These are phyloP conservation scores for Ginglymostoma cirratum DNA, from an alignment of 2,113 vertebrate genomes.

Conservation along the genomic window DNA sequence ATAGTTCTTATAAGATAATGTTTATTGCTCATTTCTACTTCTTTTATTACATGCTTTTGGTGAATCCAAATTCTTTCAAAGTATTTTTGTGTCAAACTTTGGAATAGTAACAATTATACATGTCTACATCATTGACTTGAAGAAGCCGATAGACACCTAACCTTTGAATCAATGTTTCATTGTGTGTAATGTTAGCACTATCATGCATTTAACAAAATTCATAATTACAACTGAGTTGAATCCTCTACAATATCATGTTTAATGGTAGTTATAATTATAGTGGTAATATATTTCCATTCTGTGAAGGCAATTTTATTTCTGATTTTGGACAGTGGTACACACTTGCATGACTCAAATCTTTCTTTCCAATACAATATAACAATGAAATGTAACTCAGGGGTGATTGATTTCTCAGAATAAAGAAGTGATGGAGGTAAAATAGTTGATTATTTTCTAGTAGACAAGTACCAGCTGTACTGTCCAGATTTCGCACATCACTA, in stretches of 20 bases:
- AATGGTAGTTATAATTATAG: neutral
- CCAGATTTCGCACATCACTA: neutral
- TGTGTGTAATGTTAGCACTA: neutral
- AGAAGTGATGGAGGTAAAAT: neutral
- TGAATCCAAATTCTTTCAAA: neutral
- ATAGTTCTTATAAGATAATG: neutral
- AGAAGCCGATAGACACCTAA: neutral
- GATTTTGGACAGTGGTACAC: neutral
- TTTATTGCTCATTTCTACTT: neutral
- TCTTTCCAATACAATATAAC: neutral
- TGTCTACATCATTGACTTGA: neutral
- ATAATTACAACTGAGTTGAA: neutral
- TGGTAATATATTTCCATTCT: neutral
- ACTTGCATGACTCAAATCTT: neutral
- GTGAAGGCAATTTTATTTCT: neutral
- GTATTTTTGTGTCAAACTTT: neutral
- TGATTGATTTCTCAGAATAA: conserved; percentile 12
- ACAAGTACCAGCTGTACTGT: neutral
- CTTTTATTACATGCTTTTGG: neutral
- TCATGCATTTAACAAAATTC: neutral
- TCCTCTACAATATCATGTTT: neutral
- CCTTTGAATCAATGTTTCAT: neutral
- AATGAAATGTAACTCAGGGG: neutral
- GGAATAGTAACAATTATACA: neutral
- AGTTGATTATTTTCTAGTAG: neutral